Evolutionary conservation across 2,797 vertebrate genomes (phyloP), one percentile per base, ranked within the genome.

Genomic region (Salmo trutta): DNA sequence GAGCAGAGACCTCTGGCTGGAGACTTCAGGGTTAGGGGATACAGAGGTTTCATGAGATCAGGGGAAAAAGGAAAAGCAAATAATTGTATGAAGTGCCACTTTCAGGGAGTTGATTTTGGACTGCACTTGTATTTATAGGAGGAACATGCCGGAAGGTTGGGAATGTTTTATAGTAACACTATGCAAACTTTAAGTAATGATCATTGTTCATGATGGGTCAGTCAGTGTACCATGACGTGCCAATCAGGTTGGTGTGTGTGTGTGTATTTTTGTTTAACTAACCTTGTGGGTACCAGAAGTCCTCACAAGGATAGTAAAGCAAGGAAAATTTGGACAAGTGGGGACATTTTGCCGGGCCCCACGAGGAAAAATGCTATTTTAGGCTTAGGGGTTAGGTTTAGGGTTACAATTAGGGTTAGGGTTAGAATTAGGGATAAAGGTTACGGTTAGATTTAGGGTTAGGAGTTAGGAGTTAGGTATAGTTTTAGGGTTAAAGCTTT

Each of bases 41-140:
- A 65, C 73, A 31, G 47, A 56, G 67, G 31, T 73, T 79, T 81
- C 51, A 75, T 47, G 27, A 53, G 17, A 76, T 52, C 65, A 54
- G 71, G 68, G 36, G 24, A 21, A 73, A 78, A 27, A 31, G 71
- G 53, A 56, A 82, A 85, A 82, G 56, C 36, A 79, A 79, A 82
- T 71, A 51, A n/a, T 29, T 4, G 0, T 64, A 51, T 73, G 24
- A 54, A 53, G 52, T 75, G 68, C 19, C 19, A 52, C 68, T 81
- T 75, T 67, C 52, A 73, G 62, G 15, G 12, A 56, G 64, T 71
- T 67, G 68, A 24, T 66, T 53, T 62, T 59, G 71, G 71, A 19
- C 19, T 41, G 65, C 24, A 52, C 47, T 16, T 68, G 19, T 76
- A 70, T 77, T 70, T 70, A 72, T 33, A 69, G 27, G 19, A 51